phyloP scores from a whole-genome alignment of 2,888 invertebrate genomes.

The Busseola fusca region DNA sequence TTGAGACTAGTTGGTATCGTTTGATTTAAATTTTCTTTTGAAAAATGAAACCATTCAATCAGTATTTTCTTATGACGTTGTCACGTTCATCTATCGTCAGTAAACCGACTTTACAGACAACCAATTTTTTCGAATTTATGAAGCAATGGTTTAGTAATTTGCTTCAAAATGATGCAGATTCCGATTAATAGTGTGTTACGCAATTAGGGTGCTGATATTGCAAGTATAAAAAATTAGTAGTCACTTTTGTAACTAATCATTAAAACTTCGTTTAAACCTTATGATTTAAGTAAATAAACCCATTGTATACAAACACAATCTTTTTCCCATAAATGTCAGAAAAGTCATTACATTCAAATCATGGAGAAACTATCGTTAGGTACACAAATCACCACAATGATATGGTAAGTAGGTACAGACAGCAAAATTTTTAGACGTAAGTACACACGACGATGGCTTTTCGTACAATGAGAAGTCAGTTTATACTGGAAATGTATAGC shows the following conservation, averaged over 20 bases:
- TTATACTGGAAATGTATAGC: not conserved
- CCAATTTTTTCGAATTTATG: no score
- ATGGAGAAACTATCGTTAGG: constrained; percentile 45
- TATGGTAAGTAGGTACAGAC: constrained; percentile 34
- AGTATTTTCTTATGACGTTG: no score
- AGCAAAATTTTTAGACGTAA: not conserved
- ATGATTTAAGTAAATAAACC: not conserved
- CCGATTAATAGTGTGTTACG: no score
- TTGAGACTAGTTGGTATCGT: no score
- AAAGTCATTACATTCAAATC: constrained; percentile 41
- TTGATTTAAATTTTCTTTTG: no score
- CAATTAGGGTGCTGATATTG: not conserved
- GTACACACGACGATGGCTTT: not conserved
- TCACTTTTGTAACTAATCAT: not conserved
- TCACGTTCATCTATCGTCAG: no score
- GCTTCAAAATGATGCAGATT: no score
- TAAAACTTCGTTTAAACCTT: not conserved
- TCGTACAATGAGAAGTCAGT: not conserved
- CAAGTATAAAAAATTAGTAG: not conserved
- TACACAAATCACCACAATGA: constrained; percentile 36
- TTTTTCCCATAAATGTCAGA: constrained; percentile 28
- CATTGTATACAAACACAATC: constrained; percentile 12
- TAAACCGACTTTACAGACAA: no score
- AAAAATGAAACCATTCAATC: no score
- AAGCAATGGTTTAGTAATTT: no score